These are phyloP conservation scores for Geodia barretti DNA, from an alignment of 37 sponge, comb jelly and placozoan genomes.

Conservation along the genomic window DNA sequence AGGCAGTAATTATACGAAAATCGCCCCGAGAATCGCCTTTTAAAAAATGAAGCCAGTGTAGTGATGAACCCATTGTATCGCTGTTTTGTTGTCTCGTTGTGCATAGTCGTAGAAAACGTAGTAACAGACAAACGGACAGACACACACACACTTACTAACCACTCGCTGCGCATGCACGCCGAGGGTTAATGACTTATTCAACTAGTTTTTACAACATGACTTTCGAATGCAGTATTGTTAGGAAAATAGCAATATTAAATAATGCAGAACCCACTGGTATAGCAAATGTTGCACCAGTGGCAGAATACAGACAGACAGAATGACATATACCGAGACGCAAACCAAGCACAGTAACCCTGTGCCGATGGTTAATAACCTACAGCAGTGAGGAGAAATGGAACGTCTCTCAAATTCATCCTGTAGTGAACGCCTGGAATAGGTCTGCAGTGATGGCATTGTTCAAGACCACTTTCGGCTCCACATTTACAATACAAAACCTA, in stretches of 20 bases:
- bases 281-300: background rate
- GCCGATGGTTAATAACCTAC: slow-evolving; percentile 20
- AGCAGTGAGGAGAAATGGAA: slow-evolving; percentile 71
- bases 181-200: too few species aligned
- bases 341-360: background rate
- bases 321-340: background rate
- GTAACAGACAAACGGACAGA: too few species aligned
- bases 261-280: background rate
- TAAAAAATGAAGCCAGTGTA: too few species aligned
- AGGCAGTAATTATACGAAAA: too few species aligned
- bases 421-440: slow-evolving; percentile 61
- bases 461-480: background rate
- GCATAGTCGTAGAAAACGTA: too few species aligned
- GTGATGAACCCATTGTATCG: too few species aligned
- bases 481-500: background rate
- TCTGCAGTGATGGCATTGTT: background rate
- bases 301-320: background rate
- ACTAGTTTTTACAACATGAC: too few species aligned
- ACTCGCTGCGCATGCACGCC: too few species aligned
- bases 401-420: slow-evolving; percentile 52
- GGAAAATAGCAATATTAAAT: background rate
- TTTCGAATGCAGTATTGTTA: too few species aligned
- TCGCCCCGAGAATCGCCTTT: too few species aligned
- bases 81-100: too few species aligned
- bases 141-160: too few species aligned